These are phyloP conservation scores for Nomada fucata DNA, from an alignment of 2,888 invertebrate species.

Conservation along the genomic window DNA sequence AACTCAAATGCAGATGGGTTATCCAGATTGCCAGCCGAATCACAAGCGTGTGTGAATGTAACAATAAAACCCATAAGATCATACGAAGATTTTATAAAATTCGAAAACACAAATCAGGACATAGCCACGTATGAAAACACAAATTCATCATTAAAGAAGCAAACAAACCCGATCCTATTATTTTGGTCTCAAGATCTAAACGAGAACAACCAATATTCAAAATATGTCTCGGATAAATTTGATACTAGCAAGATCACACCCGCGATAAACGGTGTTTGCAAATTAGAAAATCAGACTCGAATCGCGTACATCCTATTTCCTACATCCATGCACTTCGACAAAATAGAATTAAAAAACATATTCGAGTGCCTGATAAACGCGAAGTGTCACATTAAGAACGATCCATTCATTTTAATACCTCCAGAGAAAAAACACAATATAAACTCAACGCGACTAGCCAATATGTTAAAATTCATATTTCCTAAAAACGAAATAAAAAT, in stretches of 20 bases:
- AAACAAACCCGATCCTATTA: constrained; percentile 18
- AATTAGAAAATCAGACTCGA: constrained; percentile 1
- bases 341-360: constrained; percentile 16
- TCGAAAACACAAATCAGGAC: constrained; percentile 22
- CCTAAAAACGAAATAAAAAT: constrained; percentile 6
- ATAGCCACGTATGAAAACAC: constrained; percentile 10
- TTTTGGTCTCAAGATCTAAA: constrained; percentile 37
- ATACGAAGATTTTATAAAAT: constrained; percentile 32
- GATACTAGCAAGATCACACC: not conserved
- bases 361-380: constrained; percentile 8
- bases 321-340: not conserved
- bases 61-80: not conserved
- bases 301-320: constrained; percentile 2
- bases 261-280: not conserved
- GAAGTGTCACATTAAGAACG: not conserved
- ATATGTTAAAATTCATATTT: constrained; percentile 20
- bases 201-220: constrained; percentile 19
- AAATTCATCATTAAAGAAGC: constrained; percentile 1
- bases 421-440: not conserved
- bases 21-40: too few species aligned
- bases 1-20: too few species aligned
- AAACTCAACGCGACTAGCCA: not conserved
- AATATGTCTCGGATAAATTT: constrained; percentile 15
- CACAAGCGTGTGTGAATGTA: not conserved
- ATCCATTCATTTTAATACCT: constrained; percentile 10